These are phyloP conservation scores for Halcyon smyrnensis DNA, from an alignment of 2,797 vertebrate species.

Conservation along the genomic window DNA sequence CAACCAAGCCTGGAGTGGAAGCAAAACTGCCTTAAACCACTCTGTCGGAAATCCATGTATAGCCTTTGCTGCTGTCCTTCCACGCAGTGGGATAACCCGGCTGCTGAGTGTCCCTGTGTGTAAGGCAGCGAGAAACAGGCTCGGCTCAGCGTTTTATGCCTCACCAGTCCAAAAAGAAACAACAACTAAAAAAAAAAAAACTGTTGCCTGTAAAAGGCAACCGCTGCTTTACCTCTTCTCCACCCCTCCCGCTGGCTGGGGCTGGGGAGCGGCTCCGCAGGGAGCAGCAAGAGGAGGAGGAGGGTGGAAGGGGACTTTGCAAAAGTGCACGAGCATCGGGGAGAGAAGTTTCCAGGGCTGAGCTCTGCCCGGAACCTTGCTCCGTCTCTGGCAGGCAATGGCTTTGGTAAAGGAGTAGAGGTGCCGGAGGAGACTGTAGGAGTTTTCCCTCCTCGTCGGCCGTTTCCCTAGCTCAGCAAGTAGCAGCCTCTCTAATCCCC, in stretches of 20 bases:
- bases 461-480: slow-evolving; percentile 54
- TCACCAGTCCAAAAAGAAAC: slow-evolving; percentile 41
- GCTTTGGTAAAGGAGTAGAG: background rate
- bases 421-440: background rate
- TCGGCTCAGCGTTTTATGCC: background rate
- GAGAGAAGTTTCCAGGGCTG: slow-evolving; percentile 23
- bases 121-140: background rate
- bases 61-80: background rate
- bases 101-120: background rate
- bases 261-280: background rate
- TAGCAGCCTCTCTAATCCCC: slow-evolving; percentile 38
- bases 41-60: background rate
- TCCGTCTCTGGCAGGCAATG: background rate
- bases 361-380: background rate
- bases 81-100: background rate
- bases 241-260: background rate
- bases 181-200: background rate
- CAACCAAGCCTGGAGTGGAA: background rate
- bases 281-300: background rate
- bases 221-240: slow-evolving; percentile 35
- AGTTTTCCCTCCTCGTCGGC: background rate
- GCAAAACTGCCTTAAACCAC: slow-evolving; percentile 30
- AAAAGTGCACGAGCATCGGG: background rate
- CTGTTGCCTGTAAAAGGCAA: slow-evolving; percentile 61
- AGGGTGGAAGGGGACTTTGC: background rate